Conservation (phyloP, 2,888 invertebrate species). For the Prostheceraeus crozeri region DNA sequence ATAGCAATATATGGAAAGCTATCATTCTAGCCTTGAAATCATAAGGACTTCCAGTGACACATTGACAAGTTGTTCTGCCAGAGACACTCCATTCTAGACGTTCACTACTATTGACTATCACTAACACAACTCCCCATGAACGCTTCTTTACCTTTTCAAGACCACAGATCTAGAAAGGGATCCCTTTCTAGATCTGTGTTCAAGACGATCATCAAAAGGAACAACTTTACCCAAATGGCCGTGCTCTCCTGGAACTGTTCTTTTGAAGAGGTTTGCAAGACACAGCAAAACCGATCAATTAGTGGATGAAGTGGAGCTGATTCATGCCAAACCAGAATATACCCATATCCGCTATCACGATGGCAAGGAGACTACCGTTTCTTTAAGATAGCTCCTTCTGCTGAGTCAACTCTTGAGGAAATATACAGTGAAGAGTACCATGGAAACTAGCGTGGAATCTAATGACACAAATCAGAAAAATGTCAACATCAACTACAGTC, state of each 20-base stretch:
- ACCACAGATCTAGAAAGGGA: too few species aligned
- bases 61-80: conserved; percentile 22
- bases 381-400: conserved; percentile 35
- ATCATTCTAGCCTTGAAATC: conserved; percentile 25
- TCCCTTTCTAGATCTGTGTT: too few species aligned
- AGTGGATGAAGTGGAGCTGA: conserved; percentile 18
- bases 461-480: too few species aligned
- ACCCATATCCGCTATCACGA: conserved; percentile 36
- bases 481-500: too few species aligned
- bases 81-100: conserved; percentile 24
- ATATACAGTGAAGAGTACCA: too few species aligned
- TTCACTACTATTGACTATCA: conserved; percentile 24
- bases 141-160: conserved; percentile 21
- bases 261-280: conserved; percentile 20
- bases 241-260: conserved; percentile 15
- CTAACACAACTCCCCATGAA: conserved; percentile 31
- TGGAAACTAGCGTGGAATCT: too few species aligned
- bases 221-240: conserved; percentile 16
- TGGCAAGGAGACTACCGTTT: conserved; percentile 38
- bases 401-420: too few species aligned
- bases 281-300: conserved; percentile 15
- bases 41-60: conserved; percentile 1
- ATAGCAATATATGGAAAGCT: conserved; percentile 29
- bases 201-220: conserved; percentile 27
- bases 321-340: conserved; percentile 35